Evolutionary conservation across 2,797 vertebrate genomes (phyloP), one percentile per base, ranked within the genome.

Genomic region (Cossypha caffra): DNA sequence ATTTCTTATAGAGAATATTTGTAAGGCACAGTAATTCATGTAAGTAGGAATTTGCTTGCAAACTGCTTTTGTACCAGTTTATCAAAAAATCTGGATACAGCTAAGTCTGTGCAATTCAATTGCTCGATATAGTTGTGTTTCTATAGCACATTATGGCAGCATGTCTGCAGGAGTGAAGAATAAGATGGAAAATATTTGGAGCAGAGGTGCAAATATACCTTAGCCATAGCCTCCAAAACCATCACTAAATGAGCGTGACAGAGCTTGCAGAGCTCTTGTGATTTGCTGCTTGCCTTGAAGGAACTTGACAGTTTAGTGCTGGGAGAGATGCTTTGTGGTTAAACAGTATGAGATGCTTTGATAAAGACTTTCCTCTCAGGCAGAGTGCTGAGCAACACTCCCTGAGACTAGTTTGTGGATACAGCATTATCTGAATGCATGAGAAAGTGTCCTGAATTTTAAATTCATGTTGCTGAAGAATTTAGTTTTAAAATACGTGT

Each of bases 191-290:
- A 87, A 47, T 67, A 57, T 19, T 87, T 77, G 43, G 48, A 85
- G 40, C n/a, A 67, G 43, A 72, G 47, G 48, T 93, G 40, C 10
- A 48, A 48, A 45, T 63, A 48, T 88, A n/a, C 2, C 1, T 79
- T 81, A 73, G 31, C 88, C n/a, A 35, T 25, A 78, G 66, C 48
- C 31, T 84, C 3, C 0, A 8, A 42, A 83, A 75, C 43, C 58
- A 1, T 76, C 29, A 9, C 67, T 79, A 26, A 69, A 52, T 7
- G 6, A 75, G 29, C 0, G 0, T 88, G 82, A 63, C 9, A 5
- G 76, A 93, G 58, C 74, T 90, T 92, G 77, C 45, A 47, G 57
- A 95, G 61, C n/a, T 93, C 62, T 75, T 52, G 74, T 61, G 80
- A 67, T 77, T 89, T 82, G 63, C 78, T 87, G 54, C 71, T 85